A percentile compares a stretch with the other conserved stretches of the same genome.
These are phyloP conservation scores for Parnassius smintheus DNA, from an alignment of 2,888 invertebrate genomes.

Conservation along the genomic window DNA sequence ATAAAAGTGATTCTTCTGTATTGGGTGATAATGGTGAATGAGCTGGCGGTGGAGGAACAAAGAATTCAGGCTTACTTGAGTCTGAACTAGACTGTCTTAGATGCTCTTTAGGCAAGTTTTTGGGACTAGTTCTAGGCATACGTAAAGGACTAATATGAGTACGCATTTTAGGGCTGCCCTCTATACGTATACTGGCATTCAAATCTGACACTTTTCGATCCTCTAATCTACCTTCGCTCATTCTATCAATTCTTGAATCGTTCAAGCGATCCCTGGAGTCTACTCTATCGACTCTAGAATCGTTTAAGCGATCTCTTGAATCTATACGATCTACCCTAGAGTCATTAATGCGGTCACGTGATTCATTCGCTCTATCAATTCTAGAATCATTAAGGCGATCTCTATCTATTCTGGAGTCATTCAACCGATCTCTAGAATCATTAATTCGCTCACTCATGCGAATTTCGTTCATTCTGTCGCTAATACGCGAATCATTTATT, in stretches of 20 bases:
- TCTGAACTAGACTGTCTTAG: conserved; percentile 56
- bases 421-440: conserved; percentile 43
- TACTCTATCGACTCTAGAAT: conserved; percentile 34
- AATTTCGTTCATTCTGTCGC: conserved; percentile 38
- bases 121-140: conserved; percentile 55
- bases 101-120: conserved; percentile 53
- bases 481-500: conserved; percentile 31
- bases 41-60: conserved; percentile 51
- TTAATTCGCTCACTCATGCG: conserved; percentile 34
- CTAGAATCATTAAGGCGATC: conserved; percentile 31
- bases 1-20: conserved; percentile 68
- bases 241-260: conserved; percentile 38
- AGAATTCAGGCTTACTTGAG: conserved; percentile 56
- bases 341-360: conserved; percentile 35
- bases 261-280: conserved; percentile 30
- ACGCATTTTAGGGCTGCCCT: conserved; percentile 65
- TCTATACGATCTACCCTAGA: conserved; percentile 33
- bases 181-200: conserved; percentile 63
- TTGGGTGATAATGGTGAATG: conserved; percentile 68
- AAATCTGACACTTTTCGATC: conserved; percentile 55
- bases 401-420: conserved; percentile 36
- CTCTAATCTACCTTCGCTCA: conserved; percentile 46
- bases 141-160: conserved; percentile 61
- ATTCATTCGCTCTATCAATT: conserved; percentile 30
- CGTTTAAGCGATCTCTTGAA: conserved; percentile 31